Evolutionary conservation across 2,113 vertebrate species (phyloP), one percentile per base, ranked within the genome.

Genomic region (Oryctolagus cuniculus): DNA sequence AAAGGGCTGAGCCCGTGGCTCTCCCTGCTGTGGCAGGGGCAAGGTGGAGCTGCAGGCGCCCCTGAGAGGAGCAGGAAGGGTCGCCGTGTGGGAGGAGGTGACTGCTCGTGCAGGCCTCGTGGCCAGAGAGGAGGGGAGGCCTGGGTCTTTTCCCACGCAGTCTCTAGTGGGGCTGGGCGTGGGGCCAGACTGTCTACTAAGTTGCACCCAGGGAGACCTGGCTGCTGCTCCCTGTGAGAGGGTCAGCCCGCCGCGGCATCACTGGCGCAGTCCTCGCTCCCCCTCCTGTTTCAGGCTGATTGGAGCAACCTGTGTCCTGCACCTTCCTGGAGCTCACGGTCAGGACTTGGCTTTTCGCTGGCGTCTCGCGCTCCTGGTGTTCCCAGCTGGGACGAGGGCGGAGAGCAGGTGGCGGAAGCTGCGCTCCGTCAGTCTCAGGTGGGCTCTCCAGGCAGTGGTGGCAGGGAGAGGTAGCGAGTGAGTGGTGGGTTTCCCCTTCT

Each of bases 41-140:
- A 74, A 29, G 63, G 73, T 88, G 67, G 93, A 51, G 31, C 51
- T 25, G 17, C 13, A 25, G 61, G 31, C 6, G 36, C 58, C 75
- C 58, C 93, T 73, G 87, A 83, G 85, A 91, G 92, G 83, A 95
- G 89, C 79, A 15, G 3, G 77, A 91, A 92, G 93, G 82, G 12
- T 83, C 89, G 82, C 96, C 97, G 81, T 97, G 92, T 95, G 95
- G 94, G 89, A 95, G 92, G 86, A 93, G 79, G 78, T 75, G 31
- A 24, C 82, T 94, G 81, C 61, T 58, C n/a, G 24, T 44, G 25
- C 94, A 86, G 77, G 13, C 17, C 38, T 94, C 89, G 53, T 49
- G 81, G 34, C 74, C 61, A 61, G 86, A 74, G n/a, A 95, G 81
- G 73, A 63, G 72, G 75, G 1, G 36, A 82, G 91, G 58, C 51